A percentile compares a stretch with the other conserved stretches of the same genome.
Conservation (phyloP, 2,888 invertebrate genomes). For the Bellardia bayeri region DNA sequence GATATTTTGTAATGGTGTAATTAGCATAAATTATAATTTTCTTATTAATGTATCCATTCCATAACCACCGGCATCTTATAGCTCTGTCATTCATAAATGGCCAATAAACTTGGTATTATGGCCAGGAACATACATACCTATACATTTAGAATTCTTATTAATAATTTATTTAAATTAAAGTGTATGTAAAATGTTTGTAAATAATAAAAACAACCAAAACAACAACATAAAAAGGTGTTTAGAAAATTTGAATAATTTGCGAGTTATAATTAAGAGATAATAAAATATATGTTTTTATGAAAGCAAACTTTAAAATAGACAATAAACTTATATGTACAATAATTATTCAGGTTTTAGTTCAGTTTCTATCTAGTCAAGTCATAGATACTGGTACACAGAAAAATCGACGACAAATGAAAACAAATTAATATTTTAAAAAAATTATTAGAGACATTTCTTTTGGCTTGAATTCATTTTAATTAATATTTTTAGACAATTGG, state of each 20-base stretch:
- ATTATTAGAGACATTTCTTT: too few relatives aligned
- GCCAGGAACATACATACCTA: background rate
- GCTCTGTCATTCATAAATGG: slow-evolving; percentile 11
- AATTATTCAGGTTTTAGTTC: too few relatives aligned
- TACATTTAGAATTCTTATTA: slow-evolving; percentile 49
- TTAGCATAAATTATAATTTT: slow-evolving; percentile 82
- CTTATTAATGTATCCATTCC: slow-evolving; percentile 60
- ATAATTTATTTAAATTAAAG: slow-evolving; percentile 52
- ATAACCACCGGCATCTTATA: background rate
- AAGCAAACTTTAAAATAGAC: too few relatives aligned
- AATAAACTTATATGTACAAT: too few relatives aligned
- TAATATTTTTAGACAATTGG: too few relatives aligned
- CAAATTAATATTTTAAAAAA: too few relatives aligned
- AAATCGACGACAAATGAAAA: too few relatives aligned
- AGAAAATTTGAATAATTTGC: background rate
- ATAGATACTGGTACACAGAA: too few relatives aligned
- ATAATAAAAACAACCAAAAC: background rate
- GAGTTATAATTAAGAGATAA: background rate
- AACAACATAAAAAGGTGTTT: background rate
- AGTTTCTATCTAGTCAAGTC: too few relatives aligned
- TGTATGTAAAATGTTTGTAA: background rate
- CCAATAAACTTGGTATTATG: background rate
- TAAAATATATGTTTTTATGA: too few relatives aligned
- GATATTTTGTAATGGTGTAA: slow-evolving; percentile 80
- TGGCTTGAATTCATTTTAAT: too few relatives aligned